A percentile compares a stretch with the other conserved stretches of the same genome.
phyloP scores from a whole-genome alignment of 2,797 vertebrate species.

The Neopelma chrysocephalum region DNA sequence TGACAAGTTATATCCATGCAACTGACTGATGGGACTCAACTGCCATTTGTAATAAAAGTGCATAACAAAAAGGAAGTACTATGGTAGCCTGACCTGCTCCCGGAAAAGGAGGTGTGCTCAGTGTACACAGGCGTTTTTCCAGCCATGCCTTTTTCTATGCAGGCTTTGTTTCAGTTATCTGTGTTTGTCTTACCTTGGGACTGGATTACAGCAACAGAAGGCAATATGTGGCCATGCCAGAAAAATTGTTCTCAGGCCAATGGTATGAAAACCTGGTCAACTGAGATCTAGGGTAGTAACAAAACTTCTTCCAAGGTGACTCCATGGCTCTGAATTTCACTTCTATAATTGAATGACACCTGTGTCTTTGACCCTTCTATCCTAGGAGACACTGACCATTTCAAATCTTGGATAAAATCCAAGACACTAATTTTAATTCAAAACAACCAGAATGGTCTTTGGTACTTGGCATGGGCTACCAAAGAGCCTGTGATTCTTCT shows the following conservation, averaged over 20 bases:
- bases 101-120: background rate
- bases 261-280: background rate
- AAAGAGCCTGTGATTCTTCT: background rate
- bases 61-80: background rate
- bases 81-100: background rate
- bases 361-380: background rate
- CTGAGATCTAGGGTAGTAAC: background rate
- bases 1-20: background rate
- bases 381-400: background rate
- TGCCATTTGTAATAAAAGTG: background rate
- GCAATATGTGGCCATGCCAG: background rate
- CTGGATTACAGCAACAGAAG: background rate
- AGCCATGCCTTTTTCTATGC: background rate
- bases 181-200: background rate
- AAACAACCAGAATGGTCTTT: background rate
- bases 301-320: background rate
- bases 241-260: background rate
- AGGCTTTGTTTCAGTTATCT: background rate
- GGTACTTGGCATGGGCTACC: background rate
- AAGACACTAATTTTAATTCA: background rate
- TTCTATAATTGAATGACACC: background rate
- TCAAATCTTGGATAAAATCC: background rate
- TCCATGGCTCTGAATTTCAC: background rate
- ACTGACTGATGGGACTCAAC: fast-evolving
- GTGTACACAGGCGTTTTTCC: background rate